Percentiles rank a stretch among this genome's conserved stretches.
Conservation (phyloP, 2,888 invertebrate species). For the Incurvaria masculella region DNA sequence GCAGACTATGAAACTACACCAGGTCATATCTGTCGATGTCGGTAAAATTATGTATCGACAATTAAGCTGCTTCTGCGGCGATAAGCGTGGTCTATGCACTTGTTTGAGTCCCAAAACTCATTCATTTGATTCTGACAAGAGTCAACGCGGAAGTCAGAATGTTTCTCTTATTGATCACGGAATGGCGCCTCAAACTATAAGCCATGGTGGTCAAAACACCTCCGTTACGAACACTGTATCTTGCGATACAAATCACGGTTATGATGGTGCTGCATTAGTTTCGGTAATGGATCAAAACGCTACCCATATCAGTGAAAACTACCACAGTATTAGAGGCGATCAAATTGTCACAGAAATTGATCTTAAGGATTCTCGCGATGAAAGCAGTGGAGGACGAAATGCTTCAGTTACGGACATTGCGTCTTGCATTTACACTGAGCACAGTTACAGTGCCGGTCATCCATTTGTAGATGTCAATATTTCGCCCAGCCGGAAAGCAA, state of each 20-base stretch:
- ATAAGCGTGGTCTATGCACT: constrained; percentile 8
- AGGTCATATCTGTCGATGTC: constrained; percentile 8
- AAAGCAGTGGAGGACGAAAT: constrained; percentile 2
- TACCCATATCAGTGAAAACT: constrained; percentile 3
- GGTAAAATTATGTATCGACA: constrained; percentile 9
- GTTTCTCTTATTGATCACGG: constrained; percentile 3
- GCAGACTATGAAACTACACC: constrained; percentile 10
- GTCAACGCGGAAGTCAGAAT: constrained; percentile 3
- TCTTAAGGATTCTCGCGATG: background rate
- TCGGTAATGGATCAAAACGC: constrained; percentile 4
- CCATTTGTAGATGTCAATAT: constrained; percentile 4
- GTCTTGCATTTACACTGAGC: constrained; percentile 3
- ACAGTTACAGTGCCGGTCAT: background rate
- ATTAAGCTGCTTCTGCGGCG: constrained; percentile 12
- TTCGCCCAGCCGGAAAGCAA: constrained; percentile 3
- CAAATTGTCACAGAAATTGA: constrained; percentile 1
- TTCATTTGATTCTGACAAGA: constrained; percentile 2
- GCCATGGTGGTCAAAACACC: constrained; percentile 4
- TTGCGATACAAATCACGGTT: background rate
- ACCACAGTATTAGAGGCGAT: background rate
- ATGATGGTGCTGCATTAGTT: constrained; percentile 5
- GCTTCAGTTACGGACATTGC: constrained; percentile 3
- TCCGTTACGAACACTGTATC: constrained; percentile 3
- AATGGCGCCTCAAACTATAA: constrained; percentile 2
- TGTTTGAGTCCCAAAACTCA: constrained; percentile 10